These are phyloP conservation scores for Nothocercus nigrocapillus DNA, from an alignment of 2,113 vertebrate species.

Conservation along the genomic window DNA sequence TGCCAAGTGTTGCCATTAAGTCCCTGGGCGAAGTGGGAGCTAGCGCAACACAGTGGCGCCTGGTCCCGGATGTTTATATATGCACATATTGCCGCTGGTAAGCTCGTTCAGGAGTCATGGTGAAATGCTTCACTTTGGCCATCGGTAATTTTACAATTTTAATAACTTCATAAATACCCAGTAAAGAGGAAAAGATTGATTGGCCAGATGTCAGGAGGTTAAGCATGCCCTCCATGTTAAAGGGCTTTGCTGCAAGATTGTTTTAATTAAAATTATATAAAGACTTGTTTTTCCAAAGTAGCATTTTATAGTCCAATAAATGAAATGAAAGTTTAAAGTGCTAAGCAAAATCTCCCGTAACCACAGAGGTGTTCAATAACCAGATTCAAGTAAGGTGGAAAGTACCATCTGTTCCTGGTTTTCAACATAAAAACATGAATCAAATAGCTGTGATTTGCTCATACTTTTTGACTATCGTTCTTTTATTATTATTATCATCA, in stretches of 20 bases:
- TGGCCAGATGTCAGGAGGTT: slow-evolving; percentile 74
- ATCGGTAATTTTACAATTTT: slow-evolving; percentile 69
- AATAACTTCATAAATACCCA: slow-evolving; percentile 76
- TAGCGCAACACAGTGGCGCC: slow-evolving; percentile 5
- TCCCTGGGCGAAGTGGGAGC: slow-evolving; percentile 21
- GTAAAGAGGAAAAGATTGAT: slow-evolving; percentile 64
- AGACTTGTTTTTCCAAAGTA: slow-evolving; percentile 81
- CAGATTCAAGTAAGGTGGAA: slow-evolving; percentile 76
- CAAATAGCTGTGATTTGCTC: slow-evolving; percentile 71
- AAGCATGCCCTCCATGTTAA: slow-evolving; percentile 69
- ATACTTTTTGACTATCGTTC: slow-evolving; percentile 46
- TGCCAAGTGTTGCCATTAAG: slow-evolving; percentile 8
- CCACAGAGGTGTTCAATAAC: slow-evolving; percentile 83
- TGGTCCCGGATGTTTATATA: not conserved
- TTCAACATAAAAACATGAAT: slow-evolving; percentile 67
- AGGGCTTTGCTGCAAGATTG: slow-evolving; percentile 70
- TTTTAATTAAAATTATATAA: slow-evolving; percentile 81
- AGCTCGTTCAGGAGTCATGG: slow-evolving; percentile 1
- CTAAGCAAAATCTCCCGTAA: slow-evolving; percentile 78
- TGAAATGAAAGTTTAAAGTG: slow-evolving; percentile 78
- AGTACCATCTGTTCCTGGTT: slow-evolving; percentile 82
- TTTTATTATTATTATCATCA: slow-evolving; percentile 5
- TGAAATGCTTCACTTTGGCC: slow-evolving; percentile 31
- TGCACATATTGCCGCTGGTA: not conserved
- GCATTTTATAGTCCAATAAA: slow-evolving; percentile 81